These are phyloP conservation scores for Mobula birostris DNA, from an alignment of 2,113 vertebrate genomes.

Conservation along the genomic window DNA sequence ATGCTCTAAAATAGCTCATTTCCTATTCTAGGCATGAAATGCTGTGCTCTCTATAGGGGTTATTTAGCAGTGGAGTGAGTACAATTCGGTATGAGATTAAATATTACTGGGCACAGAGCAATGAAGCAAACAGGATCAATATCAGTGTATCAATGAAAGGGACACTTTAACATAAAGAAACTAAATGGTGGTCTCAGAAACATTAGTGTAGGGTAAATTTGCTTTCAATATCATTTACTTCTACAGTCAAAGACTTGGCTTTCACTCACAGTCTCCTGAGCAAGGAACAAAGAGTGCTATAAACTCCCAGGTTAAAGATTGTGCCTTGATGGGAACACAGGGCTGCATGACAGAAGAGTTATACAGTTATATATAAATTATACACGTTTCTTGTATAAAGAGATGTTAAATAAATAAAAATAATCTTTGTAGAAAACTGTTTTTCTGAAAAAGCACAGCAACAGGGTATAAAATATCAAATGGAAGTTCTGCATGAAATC, in stretches of 20 bases:
- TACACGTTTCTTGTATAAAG: neutral
- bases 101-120: neutral
- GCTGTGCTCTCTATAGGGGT: neutral
- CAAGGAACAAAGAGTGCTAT: neutral
- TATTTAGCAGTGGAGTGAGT: constrained; percentile 13
- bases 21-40: neutral
- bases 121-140: neutral
- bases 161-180: neutral
- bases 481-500: neutral
- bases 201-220: neutral
- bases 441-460: neutral
- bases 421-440: neutral
- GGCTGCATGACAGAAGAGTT: neutral
- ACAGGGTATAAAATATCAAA: neutral
- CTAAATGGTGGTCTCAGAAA: neutral
- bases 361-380: neutral
- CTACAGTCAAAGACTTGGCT: neutral
- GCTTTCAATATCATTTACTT: neutral
- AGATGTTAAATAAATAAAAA: neutral
- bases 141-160: neutral
- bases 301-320: neutral
- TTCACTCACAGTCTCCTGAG: neutral
- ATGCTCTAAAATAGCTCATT: neutral
- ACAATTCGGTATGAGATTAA: neutral
- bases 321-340: neutral